Evolutionary conservation across 2,888 invertebrate genomes (phyloP).

Genomic region (Sesia bembeciformis): DNA sequence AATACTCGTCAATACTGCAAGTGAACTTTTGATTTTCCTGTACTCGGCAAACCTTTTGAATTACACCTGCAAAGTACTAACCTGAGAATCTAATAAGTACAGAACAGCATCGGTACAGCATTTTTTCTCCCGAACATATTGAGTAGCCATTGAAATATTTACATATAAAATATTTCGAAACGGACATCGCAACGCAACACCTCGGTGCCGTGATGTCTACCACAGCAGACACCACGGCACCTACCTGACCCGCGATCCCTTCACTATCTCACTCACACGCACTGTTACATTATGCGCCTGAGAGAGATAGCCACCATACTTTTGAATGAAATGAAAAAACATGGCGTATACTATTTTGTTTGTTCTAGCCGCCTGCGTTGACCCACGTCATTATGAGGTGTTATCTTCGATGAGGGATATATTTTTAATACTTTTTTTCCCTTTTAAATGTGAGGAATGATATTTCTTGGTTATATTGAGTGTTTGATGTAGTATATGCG

Average conservation of each 20-base stretch:
- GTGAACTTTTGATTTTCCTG: too few relatives aligned
- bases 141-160: too few relatives aligned
- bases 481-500: constrained; percentile 39
- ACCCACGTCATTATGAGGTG: constrained; percentile 71
- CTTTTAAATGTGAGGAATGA: constrained; percentile 59
- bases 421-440: constrained; percentile 56
- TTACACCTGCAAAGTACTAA: too few relatives aligned
- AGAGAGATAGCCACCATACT: constrained; percentile 18
- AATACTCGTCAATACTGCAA: too few relatives aligned
- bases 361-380: constrained; percentile 69
- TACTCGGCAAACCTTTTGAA: too few relatives aligned
- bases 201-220: constrained; percentile 64
- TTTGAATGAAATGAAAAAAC: constrained; percentile 42
- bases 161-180: constrained; percentile 8
- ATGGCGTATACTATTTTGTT: constrained; percentile 49
- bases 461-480: constrained; percentile 63
- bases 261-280: constrained; percentile 24
- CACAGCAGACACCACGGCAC: constrained; percentile 60
- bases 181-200: constrained; percentile 23
- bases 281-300: neutral
- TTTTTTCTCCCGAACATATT: too few relatives aligned
- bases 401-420: constrained; percentile 67
- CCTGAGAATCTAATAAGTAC: too few relatives aligned
- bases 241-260: constrained; percentile 57
- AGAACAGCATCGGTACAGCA: too few relatives aligned